Evolutionary conservation across 2,888 invertebrate species (phyloP), one percentile per base, ranked within the genome.

Genomic region (Neoascia interrupta): DNA sequence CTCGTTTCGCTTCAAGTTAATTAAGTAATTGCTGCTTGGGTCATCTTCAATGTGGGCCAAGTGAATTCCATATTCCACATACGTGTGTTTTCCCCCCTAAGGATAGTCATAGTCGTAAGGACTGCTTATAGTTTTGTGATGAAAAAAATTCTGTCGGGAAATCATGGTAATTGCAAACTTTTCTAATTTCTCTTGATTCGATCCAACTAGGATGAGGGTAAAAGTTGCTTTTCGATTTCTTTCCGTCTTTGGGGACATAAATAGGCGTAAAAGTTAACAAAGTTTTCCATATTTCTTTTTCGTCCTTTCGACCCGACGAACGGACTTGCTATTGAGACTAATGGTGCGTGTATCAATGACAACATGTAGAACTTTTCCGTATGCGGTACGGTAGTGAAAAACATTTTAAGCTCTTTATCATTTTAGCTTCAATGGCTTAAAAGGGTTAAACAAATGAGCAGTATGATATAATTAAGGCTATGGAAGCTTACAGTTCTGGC

Each of bases 141-240:
- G 31, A 31, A n/a, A 31, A 3, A n/a, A n/a, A 28, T 11, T 19
- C 28, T 61, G 36, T 34, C 53, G 13, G 31, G 15, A 5, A 53
- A 47, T 61, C 72, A 61, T 73, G 66, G 66, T 79, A 79, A 79
- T 79, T 73, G 79, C 68, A 80, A 80, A 80, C 74, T 80, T 80
- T 80, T 80, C 80, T 56, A 74, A 80, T 80, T 80, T 63, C 45
- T 45, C 63, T 80, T 80, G 68, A 80, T 80, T 74, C 68, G 63
- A 80, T 80, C 74, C 74, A 74, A 74, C 74, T 69, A 80, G 56
- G 51, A 63, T 43, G 56, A 49, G 60, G 19, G 37, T 45, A 39
- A 66, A 68, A 70, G 51, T 64, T 70, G 51, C 16, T 54, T 31
- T 76, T 69, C 74, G 74, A 69, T 75, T 69, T 53, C 37, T 8